Conservation (phyloP, 2,888 invertebrate species). For the Phaedon cochleariae region DNA sequence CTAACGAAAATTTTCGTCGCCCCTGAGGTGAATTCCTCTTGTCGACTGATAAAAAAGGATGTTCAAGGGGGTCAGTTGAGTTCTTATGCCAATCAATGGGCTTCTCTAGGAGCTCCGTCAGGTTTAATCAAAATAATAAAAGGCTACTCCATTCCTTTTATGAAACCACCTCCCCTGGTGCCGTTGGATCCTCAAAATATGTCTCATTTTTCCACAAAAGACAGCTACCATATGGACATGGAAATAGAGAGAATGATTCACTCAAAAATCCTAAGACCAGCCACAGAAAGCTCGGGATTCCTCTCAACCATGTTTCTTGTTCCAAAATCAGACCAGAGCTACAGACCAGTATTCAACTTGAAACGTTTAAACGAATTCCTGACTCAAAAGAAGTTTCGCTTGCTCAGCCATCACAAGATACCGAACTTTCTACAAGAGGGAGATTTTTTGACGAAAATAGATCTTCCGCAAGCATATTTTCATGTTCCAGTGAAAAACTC, state of each 20-base stretch:
- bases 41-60: too few species aligned
- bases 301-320: slow-evolving; percentile 30
- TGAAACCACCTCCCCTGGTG: slow-evolving; percentile 17
- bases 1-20: too few species aligned
- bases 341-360: slow-evolving; percentile 35
- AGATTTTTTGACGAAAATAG: slow-evolving; percentile 27
- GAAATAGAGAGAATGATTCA: neutral
- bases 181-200: neutral
- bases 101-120: slow-evolving; percentile 14
- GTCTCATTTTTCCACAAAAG: too few species aligned
- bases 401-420: slow-evolving; percentile 35
- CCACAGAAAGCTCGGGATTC: slow-evolving; percentile 18
- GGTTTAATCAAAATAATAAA: slow-evolving; percentile 21
- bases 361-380: slow-evolving; percentile 28
- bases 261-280: neutral
- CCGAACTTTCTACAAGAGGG: slow-evolving; percentile 24
- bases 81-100: slow-evolving; percentile 10
- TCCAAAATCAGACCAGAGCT: slow-evolving; percentile 27
- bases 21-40: too few species aligned
- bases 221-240: neutral
- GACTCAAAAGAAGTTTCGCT: slow-evolving; percentile 30
- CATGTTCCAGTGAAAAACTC: slow-evolving; percentile 30
- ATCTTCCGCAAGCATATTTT: slow-evolving; percentile 28
- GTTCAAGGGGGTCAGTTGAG: slow-evolving; percentile 15
- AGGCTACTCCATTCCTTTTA: slow-evolving; percentile 31